Evolutionary conservation across 2,888 invertebrate species (phyloP).

Genomic region (Chaetogeoica ovagalla): DNA sequence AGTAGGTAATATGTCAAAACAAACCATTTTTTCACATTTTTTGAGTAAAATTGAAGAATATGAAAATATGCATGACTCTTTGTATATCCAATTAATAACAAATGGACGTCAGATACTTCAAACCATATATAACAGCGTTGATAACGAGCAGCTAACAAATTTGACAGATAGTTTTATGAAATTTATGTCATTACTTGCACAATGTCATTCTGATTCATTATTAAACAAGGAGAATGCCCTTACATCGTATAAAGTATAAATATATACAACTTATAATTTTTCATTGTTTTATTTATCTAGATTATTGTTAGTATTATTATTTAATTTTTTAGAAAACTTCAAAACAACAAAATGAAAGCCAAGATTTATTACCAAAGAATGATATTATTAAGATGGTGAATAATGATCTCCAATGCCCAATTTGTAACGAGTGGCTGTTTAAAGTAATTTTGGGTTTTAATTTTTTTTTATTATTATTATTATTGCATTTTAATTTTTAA

Average conservation of each 20-base stretch:
- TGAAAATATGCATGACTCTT: slow-evolving; percentile 3
- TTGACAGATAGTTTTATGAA: slow-evolving; percentile 7
- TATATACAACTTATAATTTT: not conserved
- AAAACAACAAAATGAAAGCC: slow-evolving; percentile 4
- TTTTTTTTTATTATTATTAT: not conserved
- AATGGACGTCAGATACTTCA: slow-evolving; percentile 22
- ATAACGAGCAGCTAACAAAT: slow-evolving; percentile 14
- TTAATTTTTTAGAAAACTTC: not conserved
- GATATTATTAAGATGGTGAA: slow-evolving; percentile 20
- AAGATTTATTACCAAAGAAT: slow-evolving; percentile 23
- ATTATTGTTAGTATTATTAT: not conserved
- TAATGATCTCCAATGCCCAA: slow-evolving; percentile 41
- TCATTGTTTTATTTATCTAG: not conserved
- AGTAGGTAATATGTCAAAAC: slow-evolving; percentile 23
- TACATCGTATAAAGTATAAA: not conserved
- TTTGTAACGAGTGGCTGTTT: slow-evolving; percentile 38
- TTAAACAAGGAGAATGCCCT: not conserved
- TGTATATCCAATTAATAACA: slow-evolving; percentile 11
- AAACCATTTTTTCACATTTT: not conserved
- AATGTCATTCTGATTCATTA: not conserved
- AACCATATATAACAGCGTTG: not conserved
- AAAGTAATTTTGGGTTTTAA: slow-evolving; percentile 20
- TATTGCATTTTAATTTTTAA: not conserved
- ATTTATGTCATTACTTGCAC: slow-evolving; percentile 28
- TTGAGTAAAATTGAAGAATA: slow-evolving; percentile 21